Evolutionary conservation across 2,113 vertebrate genomes (phyloP).

Genomic region (Lophius piscatorius): DNA sequence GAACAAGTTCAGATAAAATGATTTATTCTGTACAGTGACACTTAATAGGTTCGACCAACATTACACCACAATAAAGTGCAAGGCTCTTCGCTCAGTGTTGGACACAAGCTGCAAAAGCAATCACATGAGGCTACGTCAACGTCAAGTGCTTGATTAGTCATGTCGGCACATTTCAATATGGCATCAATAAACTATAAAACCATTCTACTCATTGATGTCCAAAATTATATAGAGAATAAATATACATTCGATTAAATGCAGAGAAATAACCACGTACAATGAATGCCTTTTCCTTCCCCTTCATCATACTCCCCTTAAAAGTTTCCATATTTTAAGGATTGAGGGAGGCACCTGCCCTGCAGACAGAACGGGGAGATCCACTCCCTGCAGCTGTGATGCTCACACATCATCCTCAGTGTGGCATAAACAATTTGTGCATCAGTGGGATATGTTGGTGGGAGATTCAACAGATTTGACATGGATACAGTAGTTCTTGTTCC

Average conservation of each 20-base stretch:
- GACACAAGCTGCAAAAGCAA: constrained; percentile 59
- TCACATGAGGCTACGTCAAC: constrained; percentile 42
- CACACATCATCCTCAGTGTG: constrained; percentile 13
- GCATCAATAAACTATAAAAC: constrained; percentile 61
- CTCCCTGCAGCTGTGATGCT: too few relatives aligned
- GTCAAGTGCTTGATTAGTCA: constrained; percentile 26
- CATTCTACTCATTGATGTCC: constrained; percentile 45
- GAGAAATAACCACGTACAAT: constrained; percentile 68
- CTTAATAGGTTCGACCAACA: constrained; percentile 52
- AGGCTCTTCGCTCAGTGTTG: constrained; percentile 45
- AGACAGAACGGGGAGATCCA: too few relatives aligned
- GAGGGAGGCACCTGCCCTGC: too few relatives aligned
- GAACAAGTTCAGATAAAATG: neutral
- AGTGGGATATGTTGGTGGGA: constrained; percentile 29
- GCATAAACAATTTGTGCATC: constrained; percentile 11
- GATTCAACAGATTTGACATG: constrained; percentile 46
- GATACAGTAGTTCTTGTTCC: constrained; percentile 27
- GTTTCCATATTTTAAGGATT: too few relatives aligned
- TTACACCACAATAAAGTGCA: constrained; percentile 75
- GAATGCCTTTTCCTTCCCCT: constrained; percentile 33
- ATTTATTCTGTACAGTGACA: constrained; percentile 70
- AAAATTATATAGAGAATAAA: constrained; percentile 71
- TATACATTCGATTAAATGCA: constrained; percentile 77
- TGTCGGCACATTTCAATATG: constrained; percentile 25
- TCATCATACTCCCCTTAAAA: constrained; percentile 1